A percentile compares a stretch with the other conserved stretches of the same genome.
phyloP scores from a whole-genome alignment of 2,797 vertebrate genomes.

The Myripristis murdjan region DNA sequence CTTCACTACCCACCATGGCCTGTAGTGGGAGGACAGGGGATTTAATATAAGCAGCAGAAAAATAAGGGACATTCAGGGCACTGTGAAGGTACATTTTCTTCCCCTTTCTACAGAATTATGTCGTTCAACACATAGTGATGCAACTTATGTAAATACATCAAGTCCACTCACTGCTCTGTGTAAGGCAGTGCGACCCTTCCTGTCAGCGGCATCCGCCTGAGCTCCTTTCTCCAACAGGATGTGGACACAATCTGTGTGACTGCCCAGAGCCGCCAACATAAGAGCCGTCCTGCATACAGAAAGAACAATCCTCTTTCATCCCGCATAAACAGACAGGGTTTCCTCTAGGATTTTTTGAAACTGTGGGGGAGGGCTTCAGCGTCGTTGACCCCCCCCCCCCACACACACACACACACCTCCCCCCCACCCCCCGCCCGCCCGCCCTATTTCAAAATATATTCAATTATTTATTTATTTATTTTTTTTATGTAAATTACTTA shows the following conservation, averaged over 20 bases:
- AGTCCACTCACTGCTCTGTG: constrained; percentile 86
- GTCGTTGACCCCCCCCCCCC: too few relatives aligned
- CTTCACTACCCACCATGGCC: constrained; percentile 93
- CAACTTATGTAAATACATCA: neutral
- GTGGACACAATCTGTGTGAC: constrained; percentile 93
- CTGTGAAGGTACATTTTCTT: neutral
- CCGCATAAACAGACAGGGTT: neutral
- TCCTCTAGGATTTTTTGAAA: too few relatives aligned
- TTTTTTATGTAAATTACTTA: too few relatives aligned
- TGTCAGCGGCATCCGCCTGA: constrained; percentile 91
- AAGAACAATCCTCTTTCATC: neutral
- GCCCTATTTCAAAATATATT: too few relatives aligned
- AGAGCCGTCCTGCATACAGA: constrained; percentile 88
- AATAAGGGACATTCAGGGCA: neutral
- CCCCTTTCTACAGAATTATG: neutral
- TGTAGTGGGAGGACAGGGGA: constrained; percentile 57
- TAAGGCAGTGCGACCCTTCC: constrained; percentile 92
- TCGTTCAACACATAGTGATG: neutral
- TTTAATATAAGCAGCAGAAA: neutral
- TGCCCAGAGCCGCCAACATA: constrained; percentile 94
- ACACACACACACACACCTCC: too few relatives aligned
- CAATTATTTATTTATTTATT: too few relatives aligned
- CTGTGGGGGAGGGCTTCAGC: too few relatives aligned
- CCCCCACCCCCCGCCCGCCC: too few relatives aligned
- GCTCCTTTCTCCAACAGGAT: constrained; percentile 96